Evolutionary conservation across 2,888 invertebrate species (phyloP).

Genomic region (Lepas anatifera): DNA sequence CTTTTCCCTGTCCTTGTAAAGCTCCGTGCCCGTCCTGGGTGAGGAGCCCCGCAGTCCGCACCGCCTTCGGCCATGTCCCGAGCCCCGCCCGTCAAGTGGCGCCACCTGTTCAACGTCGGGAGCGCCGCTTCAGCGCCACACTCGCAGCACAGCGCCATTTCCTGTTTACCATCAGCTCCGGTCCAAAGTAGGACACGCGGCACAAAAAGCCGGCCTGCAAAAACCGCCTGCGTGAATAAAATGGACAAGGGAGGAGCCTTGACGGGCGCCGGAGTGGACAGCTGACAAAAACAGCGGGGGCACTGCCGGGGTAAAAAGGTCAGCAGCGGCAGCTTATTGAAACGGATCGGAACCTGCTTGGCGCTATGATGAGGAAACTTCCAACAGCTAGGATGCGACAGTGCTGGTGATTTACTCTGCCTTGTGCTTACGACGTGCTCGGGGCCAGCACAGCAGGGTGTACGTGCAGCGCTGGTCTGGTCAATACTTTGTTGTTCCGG

Average conservation of each 20-base stretch:
- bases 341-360: background rate
- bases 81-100: background rate
- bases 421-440: too few species aligned
- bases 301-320: background rate
- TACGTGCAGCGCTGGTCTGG: too few species aligned
- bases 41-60: background rate
- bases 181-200: background rate
- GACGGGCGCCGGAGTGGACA: background rate
- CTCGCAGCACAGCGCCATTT: background rate
- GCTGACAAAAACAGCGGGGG: background rate
- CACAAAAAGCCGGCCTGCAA: background rate
- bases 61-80: background rate
- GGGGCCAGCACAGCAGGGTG: too few species aligned
- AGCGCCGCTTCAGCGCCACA: background rate
- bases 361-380: background rate
- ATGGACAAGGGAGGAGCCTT: conserved; percentile 10
- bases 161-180: background rate
- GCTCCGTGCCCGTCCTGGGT: too few species aligned
- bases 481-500: too few species aligned
- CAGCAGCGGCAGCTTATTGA: background rate
- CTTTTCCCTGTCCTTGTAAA: too few species aligned
- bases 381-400: background rate
- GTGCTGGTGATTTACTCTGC: too few species aligned
- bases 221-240: background rate
- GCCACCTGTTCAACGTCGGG: background rate